Evolutionary conservation across 2,113 vertebrate species (phyloP).

Genomic region (Xiphias gladius): DNA sequence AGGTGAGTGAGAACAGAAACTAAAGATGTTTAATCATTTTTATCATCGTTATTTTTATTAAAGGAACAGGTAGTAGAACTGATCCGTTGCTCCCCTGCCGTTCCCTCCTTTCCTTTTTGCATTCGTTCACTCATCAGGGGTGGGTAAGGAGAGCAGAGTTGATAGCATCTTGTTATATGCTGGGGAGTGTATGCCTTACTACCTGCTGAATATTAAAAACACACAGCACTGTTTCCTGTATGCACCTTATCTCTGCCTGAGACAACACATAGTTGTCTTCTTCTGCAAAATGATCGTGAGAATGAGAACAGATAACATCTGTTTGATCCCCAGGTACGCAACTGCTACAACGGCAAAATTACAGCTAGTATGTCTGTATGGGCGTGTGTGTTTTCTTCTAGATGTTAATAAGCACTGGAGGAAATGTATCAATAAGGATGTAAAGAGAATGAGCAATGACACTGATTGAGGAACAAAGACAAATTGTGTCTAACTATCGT

Average conservation of each 20-base stretch:
- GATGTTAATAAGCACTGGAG: slow-evolving; percentile 4
- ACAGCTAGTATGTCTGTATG: not conserved
- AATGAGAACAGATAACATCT: slow-evolving; percentile 47
- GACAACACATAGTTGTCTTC: slow-evolving; percentile 52
- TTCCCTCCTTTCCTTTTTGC: not conserved
- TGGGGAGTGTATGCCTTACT: slow-evolving; percentile 52
- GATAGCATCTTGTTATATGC: slow-evolving; percentile 58
- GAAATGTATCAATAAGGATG: not conserved
- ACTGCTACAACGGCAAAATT: not conserved
- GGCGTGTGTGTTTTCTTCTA: not conserved
- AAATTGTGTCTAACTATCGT: too few relatives aligned
- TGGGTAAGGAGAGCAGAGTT: not conserved
- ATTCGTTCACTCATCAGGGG: slow-evolving; percentile 33
- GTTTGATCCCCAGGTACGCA: slow-evolving; percentile 25
- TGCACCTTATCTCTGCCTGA: slow-evolving; percentile 48
- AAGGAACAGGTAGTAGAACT: not conserved
- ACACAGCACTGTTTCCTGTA: slow-evolving; percentile 41
- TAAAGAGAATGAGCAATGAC: not conserved
- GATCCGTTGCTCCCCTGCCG: not conserved
- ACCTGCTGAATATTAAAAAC: slow-evolving; percentile 59
- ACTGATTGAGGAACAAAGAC: not conserved
- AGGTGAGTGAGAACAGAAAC: not conserved
- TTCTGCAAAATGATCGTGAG: slow-evolving; percentile 43
- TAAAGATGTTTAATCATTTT: not conserved
- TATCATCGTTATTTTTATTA: not conserved